Evolutionary conservation across 2,113 vertebrate species (phyloP), one percentile per base, ranked within the genome.

Genomic region (Cyanoramphus novaezelandiae): DNA sequence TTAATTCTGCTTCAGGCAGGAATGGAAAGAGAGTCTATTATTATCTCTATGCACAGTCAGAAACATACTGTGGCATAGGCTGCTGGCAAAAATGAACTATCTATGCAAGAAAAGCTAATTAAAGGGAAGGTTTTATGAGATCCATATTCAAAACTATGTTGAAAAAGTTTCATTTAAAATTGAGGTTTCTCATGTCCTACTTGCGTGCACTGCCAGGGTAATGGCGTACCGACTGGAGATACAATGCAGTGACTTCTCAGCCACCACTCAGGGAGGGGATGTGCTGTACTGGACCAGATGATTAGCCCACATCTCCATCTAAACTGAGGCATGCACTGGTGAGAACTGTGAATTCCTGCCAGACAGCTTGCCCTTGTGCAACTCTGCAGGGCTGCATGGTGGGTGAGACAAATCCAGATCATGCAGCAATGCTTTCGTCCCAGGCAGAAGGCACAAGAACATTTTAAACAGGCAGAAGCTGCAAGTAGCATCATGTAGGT

Each of bases 1-100:
- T 93, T 68, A 89, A 49, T 79, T 93, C 57, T 89, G 65, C 91
- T 95, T 86, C 63, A 49, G 89, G 94, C 78, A 91, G 62, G 78
- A 91, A 68, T 10, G 33, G 69, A 71, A 75, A 65, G 39, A 64
- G 43, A 83, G 23, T 46, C 10, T 43, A 65, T 84, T 86, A 85
- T 76, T 86, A 85, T 76, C 70, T 89, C 74, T 79, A 3, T 35
- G 65, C 53, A 41, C 39, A 82, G 81, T 68, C 71, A 84, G 81
- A 72, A 82, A 31, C 65, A 94, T 86, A 81, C 84, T 37, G 69
- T 84, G 65, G 55, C 89, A 82, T 2, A 71, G 39, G 19, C 65
- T 67, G 52, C 84, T 85, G 65, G 62, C 3, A 10, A 85, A 91
- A 95, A 84, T 31, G 52, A 92, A 89, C 91, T 91, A 79, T 84